Evolutionary conservation across 2,113 vertebrate genomes (phyloP).

Genomic region (Leptobrachium leishanense): DNA sequence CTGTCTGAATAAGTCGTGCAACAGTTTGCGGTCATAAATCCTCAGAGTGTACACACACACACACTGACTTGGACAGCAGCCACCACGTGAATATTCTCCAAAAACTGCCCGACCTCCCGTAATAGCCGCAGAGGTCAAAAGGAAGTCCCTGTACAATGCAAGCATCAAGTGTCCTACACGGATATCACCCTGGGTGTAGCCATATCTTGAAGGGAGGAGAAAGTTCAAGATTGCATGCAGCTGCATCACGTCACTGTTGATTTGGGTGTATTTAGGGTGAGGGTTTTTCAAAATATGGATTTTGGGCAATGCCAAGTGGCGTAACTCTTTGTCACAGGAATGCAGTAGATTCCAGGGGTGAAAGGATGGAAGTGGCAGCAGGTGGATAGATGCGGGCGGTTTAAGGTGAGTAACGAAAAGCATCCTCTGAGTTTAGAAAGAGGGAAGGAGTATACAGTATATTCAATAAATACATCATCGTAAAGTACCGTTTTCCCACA

Average conservation of each 20-base stretch:
- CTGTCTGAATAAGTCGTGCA: background rate
- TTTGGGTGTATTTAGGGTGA: too few relatives aligned
- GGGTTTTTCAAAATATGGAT: too few relatives aligned
- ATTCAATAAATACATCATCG: background rate
- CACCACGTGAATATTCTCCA: background rate
- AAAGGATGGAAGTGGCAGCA: too few relatives aligned
- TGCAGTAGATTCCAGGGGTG: too few relatives aligned
- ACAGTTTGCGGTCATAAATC: constrained; percentile 16
- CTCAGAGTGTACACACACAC: constrained; percentile 1
- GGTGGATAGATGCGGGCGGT: too few relatives aligned
- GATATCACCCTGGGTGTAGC: background rate
- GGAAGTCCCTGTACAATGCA: constrained; percentile 30
- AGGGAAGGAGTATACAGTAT: background rate
- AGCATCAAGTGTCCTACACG: background rate
- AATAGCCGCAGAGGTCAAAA: constrained; percentile 33
- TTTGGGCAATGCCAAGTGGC: too few relatives aligned
- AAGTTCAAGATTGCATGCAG: background rate
- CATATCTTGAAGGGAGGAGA: background rate
- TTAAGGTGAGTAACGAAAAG: too few relatives aligned
- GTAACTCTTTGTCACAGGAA: too few relatives aligned
- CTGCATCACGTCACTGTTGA: background rate
- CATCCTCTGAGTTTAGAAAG: too few relatives aligned
- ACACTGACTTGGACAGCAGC: constrained; percentile 8
- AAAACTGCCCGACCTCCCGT: constrained; percentile 1
- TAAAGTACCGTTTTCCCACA: background rate